phyloP scores from a whole-genome alignment of 2,113 vertebrate species.

The Chionomys nivalis region DNA sequence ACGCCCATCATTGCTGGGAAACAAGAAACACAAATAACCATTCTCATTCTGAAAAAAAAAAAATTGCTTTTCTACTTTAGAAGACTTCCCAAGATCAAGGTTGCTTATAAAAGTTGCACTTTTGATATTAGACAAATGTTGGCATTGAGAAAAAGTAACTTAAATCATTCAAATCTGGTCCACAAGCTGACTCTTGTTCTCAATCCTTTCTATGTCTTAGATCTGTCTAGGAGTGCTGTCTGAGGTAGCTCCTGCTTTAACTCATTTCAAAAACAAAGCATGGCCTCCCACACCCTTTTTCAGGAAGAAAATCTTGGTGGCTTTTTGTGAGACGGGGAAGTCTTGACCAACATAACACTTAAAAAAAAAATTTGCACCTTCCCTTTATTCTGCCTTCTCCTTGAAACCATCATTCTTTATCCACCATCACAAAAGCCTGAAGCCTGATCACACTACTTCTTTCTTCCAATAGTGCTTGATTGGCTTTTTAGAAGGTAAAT shows the following conservation, averaged over 20 bases:
- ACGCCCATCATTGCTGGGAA: not conserved
- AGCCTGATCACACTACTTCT: not conserved
- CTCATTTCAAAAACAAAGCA: not conserved
- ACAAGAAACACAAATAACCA: not conserved
- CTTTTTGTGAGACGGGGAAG: not conserved
- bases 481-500: constrained; percentile 20
- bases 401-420: not conserved
- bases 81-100: not conserved
- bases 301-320: not conserved
- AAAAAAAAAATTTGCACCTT: not conserved
- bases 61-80: not conserved
- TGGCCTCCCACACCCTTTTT: not conserved
- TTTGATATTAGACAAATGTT: not conserved
- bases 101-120: not conserved
- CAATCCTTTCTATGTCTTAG: too few relatives aligned
- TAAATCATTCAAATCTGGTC: not conserved
- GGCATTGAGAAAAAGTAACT: not conserved
- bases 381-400: not conserved
- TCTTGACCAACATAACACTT: not conserved
- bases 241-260: not conserved
- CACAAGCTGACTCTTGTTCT: not conserved
- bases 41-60: not conserved
- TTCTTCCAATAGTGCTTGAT: not conserved
- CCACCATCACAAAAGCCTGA: not conserved
- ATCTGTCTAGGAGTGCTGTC: not conserved